Conservation (phyloP, 2,888 invertebrate genomes). For the Boloria euphrosyne region DNA sequence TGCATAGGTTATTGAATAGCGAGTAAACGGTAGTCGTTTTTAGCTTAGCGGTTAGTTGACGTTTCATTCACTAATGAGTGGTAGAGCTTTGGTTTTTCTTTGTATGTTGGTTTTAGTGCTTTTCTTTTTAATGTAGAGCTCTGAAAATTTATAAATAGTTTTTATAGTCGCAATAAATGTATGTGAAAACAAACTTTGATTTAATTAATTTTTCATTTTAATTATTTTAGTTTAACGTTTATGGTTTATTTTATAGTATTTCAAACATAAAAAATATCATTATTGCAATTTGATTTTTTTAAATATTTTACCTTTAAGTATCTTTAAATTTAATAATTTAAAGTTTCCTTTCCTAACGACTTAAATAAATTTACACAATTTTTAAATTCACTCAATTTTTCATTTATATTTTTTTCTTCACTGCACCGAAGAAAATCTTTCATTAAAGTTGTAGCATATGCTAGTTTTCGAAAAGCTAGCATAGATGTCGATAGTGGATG, state of each 20-base stretch:
- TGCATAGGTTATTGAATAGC: slow-evolving; percentile 61
- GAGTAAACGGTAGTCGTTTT: slow-evolving; percentile 60
- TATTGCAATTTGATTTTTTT: neutral
- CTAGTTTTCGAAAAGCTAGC: slow-evolving; percentile 11
- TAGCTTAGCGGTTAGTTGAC: slow-evolving; percentile 7
- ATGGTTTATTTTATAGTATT: too few species aligned
- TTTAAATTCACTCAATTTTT: too few species aligned
- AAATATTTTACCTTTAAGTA: neutral
- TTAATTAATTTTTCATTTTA: too few species aligned
- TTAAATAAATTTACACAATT: too few species aligned
- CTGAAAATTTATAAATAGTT: too few species aligned
- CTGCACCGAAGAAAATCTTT: neutral
- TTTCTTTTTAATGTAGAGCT: too few species aligned
- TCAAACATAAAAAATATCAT: too few species aligned
- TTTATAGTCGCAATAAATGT: neutral
- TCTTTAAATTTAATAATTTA: too few species aligned
- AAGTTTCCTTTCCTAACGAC: neutral
- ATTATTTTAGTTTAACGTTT: too few species aligned
- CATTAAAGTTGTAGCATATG: neutral
- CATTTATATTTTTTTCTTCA: neutral
- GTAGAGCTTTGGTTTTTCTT: neutral
- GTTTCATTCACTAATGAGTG: neutral
- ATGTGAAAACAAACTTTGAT: too few species aligned
- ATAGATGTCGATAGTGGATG: slow-evolving; percentile 25
- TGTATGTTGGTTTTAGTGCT: neutral